A percentile compares a stretch with the other conserved stretches of the same genome.
Evolutionary conservation across 2,113 vertebrate genomes (phyloP).

Genomic region (Tragelaphus strepsiceros): DNA sequence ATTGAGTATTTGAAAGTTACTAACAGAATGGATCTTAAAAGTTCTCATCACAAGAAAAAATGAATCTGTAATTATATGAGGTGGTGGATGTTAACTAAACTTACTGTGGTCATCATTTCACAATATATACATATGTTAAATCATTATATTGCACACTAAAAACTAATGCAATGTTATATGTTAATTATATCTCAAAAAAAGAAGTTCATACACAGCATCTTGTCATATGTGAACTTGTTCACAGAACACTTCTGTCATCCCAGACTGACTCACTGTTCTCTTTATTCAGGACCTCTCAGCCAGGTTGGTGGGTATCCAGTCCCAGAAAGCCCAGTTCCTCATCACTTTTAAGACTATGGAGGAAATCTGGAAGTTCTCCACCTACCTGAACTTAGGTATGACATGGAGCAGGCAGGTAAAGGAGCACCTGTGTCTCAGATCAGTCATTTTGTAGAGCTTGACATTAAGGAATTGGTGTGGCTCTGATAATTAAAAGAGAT

Average conservation of each 20-base stretch:
- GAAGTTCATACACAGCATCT: not conserved
- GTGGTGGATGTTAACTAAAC: not conserved
- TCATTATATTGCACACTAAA: not conserved
- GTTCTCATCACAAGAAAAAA: not conserved
- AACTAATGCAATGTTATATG: not conserved
- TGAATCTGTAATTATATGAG: not conserved
- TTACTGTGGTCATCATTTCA: not conserved
- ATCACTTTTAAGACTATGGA: constrained; percentile 97
- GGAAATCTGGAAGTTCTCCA: constrained; percentile 99
- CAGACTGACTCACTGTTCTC: not conserved
- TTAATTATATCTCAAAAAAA: not conserved
- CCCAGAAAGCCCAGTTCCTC: constrained; percentile 90
- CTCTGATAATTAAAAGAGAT: not conserved
- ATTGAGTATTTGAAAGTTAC: not conserved
- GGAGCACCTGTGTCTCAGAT: not conserved
- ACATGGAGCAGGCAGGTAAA: not conserved
- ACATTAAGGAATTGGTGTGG: not conserved
- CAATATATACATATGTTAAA: not conserved
- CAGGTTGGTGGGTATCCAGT: constrained; percentile 90
- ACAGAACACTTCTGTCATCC: not conserved
- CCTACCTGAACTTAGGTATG: constrained; percentile 92
- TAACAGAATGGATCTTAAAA: not conserved
- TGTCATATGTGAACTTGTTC: not conserved
- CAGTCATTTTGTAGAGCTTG: not conserved
- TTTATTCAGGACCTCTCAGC: constrained; percentile 91